phyloP scores from a whole-genome alignment of 2,797 vertebrate genomes.

The Ptychadena robeensis region DNA sequence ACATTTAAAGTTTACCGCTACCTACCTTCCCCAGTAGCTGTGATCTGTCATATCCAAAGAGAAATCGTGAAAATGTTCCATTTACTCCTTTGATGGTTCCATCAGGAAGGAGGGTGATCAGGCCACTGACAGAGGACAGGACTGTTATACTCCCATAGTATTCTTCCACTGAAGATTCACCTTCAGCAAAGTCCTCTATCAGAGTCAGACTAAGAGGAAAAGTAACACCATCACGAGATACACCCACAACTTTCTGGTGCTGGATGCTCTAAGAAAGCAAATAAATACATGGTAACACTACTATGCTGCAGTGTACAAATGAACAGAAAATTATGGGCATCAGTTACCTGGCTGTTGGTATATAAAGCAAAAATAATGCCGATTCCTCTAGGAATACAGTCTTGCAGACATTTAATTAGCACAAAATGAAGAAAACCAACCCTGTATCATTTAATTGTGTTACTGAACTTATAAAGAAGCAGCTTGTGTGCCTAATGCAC shows the following conservation, averaged over 20 bases:
- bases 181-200: slow-evolving; percentile 28
- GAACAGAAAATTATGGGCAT: too few species aligned
- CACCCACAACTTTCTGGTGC: slow-evolving; percentile 82
- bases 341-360: too few species aligned
- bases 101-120: slow-evolving; percentile 82
- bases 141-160: slow-evolving; percentile 84
- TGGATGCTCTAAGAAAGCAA: slow-evolving; percentile 79
- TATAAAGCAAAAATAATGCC: too few species aligned
- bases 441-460: too few species aligned
- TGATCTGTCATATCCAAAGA: slow-evolving; percentile 85
- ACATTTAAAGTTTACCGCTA: neutral
- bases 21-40: slow-evolving; percentile 89
- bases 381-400: too few species aligned
- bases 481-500: too few species aligned
- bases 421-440: too few species aligned
- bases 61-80: slow-evolving; percentile 80
- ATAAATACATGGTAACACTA: too few species aligned
- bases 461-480: too few species aligned
- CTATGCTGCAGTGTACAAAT: too few species aligned
- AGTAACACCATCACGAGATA: slow-evolving; percentile 73
- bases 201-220: slow-evolving; percentile 81
- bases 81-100: slow-evolving; percentile 85
- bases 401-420: too few species aligned
- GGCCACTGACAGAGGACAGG: slow-evolving; percentile 83
- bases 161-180: slow-evolving; percentile 60